Evolutionary conservation across 2,888 invertebrate species (phyloP).

Genomic region (Stenurella melanura): DNA sequence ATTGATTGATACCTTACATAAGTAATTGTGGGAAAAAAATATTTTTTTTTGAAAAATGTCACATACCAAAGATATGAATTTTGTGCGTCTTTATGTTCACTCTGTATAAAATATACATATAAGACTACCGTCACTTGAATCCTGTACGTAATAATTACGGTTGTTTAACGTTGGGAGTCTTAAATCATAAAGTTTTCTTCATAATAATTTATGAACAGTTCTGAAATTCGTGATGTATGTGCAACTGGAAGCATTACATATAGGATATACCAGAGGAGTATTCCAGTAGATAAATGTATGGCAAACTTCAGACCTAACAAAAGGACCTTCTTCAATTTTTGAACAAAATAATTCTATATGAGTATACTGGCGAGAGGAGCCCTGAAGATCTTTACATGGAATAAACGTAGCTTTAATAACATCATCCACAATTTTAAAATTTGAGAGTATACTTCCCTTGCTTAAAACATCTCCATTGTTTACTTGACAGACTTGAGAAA

Average conservation of each 20-base stretch:
- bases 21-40: no score
- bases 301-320: slow-evolving; percentile 48
- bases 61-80: no score
- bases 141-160: slow-evolving; percentile 19
- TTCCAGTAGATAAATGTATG: slow-evolving; percentile 56
- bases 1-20: no score
- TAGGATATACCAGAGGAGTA: slow-evolving; percentile 60
- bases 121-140: slow-evolving; percentile 18
- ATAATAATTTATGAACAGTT: slow-evolving; percentile 2
- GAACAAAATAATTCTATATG: slow-evolving; percentile 59
- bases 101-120: slow-evolving; percentile 43
- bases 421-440: slow-evolving; percentile 43
- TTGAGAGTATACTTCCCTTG: slow-evolving; percentile 48
- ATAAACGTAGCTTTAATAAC: slow-evolving; percentile 46
- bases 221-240: not conserved
- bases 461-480: slow-evolving; percentile 41
- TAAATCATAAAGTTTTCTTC: not conserved
- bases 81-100: no score
- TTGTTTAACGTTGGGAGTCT: not conserved
- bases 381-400: slow-evolving; percentile 41
- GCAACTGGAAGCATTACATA: slow-evolving; percentile 32
- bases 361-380: slow-evolving; percentile 46
- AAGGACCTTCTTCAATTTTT: slow-evolving; percentile 56
- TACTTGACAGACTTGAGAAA: slow-evolving; percentile 58
- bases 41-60: no score